Evolutionary conservation across 2,888 invertebrate species (phyloP), one percentile per base, ranked within the genome.

Genomic region (Callyntrura guangdongensis): DNA sequence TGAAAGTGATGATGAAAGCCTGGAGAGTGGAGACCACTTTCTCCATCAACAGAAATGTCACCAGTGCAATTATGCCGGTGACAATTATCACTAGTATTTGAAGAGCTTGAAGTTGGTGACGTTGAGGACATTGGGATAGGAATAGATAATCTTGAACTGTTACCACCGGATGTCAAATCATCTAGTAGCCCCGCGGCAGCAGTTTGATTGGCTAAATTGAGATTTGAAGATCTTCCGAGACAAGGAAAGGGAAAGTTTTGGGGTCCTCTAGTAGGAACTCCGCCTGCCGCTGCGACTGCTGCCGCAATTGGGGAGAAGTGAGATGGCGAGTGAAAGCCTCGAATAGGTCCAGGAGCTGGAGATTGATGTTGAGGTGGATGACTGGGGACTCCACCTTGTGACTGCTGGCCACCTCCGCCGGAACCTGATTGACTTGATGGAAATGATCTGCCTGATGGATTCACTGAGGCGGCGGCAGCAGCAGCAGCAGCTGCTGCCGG

Each of bases 381-480:
- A 45, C 1, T 74, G n/a, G 45, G 59, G 36, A 27, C 45, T 74
- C 79, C 67, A 11, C 17, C 14, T 56, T 59, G 86, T 53, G 59
- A 17, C 6, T 53, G 72, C 53, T 22, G 53, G 17, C 4, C 27
- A 47, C 45, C 59, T 77, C 45, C 45, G 11, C 83, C 91, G 92
- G 93, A 94, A 94, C 93, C 74, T 25, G 89, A 86, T 72, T 92
- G 69, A 77, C 85, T 20, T 72, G 86, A 2, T 94, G 92, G 86
- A 94, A 94, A 14, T 93, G 92, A 87, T 94, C 94, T 49, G 20
- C 45, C 49, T 59, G 86, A 77, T 27, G 86, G 77, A 20, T 92
- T 94, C 96, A 95, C 96, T 92, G 88, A 96, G 94, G 96, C 96
- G 95, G 45, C 95, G 95, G 93, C 95, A 95, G 92, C 95, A 94